Evolutionary conservation across 2,113 vertebrate genomes (phyloP).

Genomic region (Dasyprocta punctata): DNA sequence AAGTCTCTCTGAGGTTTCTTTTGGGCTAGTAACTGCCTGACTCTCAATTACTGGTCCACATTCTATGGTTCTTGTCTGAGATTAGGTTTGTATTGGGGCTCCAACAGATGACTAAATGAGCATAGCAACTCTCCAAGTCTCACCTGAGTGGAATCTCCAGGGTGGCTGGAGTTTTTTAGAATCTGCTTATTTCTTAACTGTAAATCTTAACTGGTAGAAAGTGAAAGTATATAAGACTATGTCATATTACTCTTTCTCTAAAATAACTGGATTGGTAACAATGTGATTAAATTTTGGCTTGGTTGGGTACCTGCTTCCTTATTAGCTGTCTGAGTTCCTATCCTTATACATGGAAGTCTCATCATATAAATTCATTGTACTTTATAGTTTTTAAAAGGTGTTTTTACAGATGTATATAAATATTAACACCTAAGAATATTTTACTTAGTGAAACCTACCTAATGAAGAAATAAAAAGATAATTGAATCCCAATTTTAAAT

Average conservation of each 20-base stretch:
- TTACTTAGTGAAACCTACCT: not conserved
- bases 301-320: not conserved
- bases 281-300: not conserved
- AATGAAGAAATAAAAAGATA: not conserved
- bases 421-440: not conserved
- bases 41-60: not conserved
- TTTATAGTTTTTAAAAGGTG: not conserved
- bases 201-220: constrained; percentile 5
- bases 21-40: not conserved
- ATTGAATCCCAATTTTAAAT: constrained; percentile 14
- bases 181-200: not conserved
- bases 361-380: constrained; percentile 13
- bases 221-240: not conserved
- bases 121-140: not conserved
- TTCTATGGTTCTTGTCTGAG: not conserved
- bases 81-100: not conserved
- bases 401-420: not conserved
- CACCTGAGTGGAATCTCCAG: not conserved
- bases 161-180: not conserved
- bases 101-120: not conserved
- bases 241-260: not conserved
- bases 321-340: not conserved
- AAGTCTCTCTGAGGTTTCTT: not conserved
- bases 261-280: not conserved
- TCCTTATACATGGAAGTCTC: not conserved